Evolutionary conservation across 2,888 invertebrate species (phyloP), one percentile per base, ranked within the genome.

Genomic region (Lasioglossum marginatum): DNA sequence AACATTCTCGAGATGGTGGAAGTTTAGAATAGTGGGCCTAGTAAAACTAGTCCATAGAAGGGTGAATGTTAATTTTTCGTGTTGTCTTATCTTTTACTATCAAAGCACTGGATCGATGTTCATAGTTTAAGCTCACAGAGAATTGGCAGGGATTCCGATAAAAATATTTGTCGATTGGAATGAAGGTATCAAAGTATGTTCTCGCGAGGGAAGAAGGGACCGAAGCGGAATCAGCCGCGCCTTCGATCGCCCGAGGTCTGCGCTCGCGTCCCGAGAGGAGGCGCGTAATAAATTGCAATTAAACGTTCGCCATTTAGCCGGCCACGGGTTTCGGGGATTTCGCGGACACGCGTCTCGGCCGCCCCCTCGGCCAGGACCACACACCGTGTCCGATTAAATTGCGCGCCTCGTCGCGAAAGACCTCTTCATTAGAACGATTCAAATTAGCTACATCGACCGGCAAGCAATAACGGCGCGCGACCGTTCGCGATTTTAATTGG

Each of bases 281-380:
- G 43, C n/a, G 77, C 87, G 81, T 87, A 87, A 87, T 87, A 87
- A 87, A 87, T 87, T 81, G 87, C 87, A 87, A 87, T 87, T 87
- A 87, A 87, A 87, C 87, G 80, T 48, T 73, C 71, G 27, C 43
- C 80, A 81, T 81, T 86, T 77, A 63, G 73, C 48, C 73, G 37
- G 81, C 63, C 52, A 31, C 82, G 79, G 77, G 73, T 87, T 87
- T 87, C 63, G 87, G 34, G 70, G 76, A 79, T 87, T 70, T 75
- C 87, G 79, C 79, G 81, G 83, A 81, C 87, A 81, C 83, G 75
- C 87, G 87, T 78, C 82, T 34, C 73, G 60, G 34, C 57, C 77
- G 66, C 66, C 77, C 79, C 68, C 48, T 71, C 52, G 16, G 43
- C 71, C 45, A 2, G 80, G 86, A 86, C 87, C 87, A 86, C 87